Evolutionary conservation across 2,888 invertebrate genomes (phyloP).

Genomic region (Thumatha senex): DNA sequence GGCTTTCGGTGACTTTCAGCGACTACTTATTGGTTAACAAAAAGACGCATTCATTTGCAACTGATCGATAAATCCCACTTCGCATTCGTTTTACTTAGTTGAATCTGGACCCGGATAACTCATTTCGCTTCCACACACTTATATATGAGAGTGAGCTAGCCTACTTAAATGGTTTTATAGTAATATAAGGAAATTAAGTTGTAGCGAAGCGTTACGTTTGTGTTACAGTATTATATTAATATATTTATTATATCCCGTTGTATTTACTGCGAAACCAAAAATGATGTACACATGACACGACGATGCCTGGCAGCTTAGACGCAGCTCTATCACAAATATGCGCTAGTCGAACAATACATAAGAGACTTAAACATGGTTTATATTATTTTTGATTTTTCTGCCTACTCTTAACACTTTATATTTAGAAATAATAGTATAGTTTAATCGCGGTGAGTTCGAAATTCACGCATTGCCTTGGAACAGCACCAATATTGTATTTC

Average conservation of each 20-base stretch:
- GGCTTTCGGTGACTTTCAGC: too few relatives aligned
- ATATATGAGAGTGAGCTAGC: slow-evolving; percentile 16
- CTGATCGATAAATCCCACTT: too few relatives aligned
- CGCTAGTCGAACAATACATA: not conserved
- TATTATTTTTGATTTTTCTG: slow-evolving; percentile 31
- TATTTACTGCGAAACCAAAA: slow-evolving; percentile 23
- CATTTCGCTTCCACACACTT: not conserved
- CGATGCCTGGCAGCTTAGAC: slow-evolving; percentile 12
- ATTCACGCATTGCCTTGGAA: slow-evolving; percentile 51
- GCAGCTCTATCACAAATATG: slow-evolving; percentile 19
- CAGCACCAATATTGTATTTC: slow-evolving; percentile 65
- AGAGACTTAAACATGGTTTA: slow-evolving; percentile 3
- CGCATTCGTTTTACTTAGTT: too few relatives aligned
- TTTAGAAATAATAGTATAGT: slow-evolving; percentile 1
- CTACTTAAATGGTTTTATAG: slow-evolving; percentile 26
- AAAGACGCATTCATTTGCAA: too few relatives aligned
- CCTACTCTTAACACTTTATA: not conserved
- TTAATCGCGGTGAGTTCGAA: slow-evolving; percentile 32
- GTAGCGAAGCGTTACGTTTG: slow-evolving; percentile 35
- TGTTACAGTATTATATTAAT: slow-evolving; percentile 47
- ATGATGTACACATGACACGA: slow-evolving; percentile 14
- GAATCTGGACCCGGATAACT: too few relatives aligned
- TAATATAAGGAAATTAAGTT: slow-evolving; percentile 29
- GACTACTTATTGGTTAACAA: too few relatives aligned
- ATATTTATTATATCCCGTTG: slow-evolving; percentile 25